Base-by-base conservation (phyloP, 2,113 vertebrate species). In the Leptosomus discolor region DNA sequence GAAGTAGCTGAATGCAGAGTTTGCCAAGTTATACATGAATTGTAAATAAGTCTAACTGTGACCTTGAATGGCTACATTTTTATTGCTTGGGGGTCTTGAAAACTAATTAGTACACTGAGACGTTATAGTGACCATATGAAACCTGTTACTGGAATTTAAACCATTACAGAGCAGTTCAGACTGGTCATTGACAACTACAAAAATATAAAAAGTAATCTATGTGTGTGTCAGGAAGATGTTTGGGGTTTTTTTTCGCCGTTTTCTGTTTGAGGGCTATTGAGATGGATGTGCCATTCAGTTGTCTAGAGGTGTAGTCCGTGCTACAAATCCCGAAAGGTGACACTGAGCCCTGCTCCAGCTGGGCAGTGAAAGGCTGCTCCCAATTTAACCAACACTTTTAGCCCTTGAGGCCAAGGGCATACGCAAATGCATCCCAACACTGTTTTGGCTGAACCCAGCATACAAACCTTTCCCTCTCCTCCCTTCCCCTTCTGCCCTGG, bases 1-100 rank as follows among this genome's bases (percentile, higher is more conserved):
- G 11, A 90, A 96, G 92, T 69, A 91, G 95, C 90, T 97, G 92
- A 95, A 98, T 95, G 96, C 91, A 86, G 96, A 96, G 95, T 98
- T 98, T 97, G 97, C 97, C 97, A 98, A 96, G 97, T 98, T 98
- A 98, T 98, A 97, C 94, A 93, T 98, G 98, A 98, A 92, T 98
- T 98, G 98, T 97, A 98, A 98, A 97, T 98, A 98, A 98, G 98
- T 98, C 98, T 98, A 97, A 98, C 97, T 97, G 98, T 98, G 98
- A 98, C 98, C 97, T 98, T 98, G 97, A 98, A 96, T 41, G 85
- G 96, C 95, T 96, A 97, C 93, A 84, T 95, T 97, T 98, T 97
- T 97, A 97, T 97, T 97, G 96, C 96, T 95, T 83, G 85, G 87
- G 85, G 95, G 95, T 94, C 96, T 97, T 92, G 91, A 97, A 97